Conservation (phyloP, 2,888 invertebrate species). For the Venusia cambrica region DNA sequence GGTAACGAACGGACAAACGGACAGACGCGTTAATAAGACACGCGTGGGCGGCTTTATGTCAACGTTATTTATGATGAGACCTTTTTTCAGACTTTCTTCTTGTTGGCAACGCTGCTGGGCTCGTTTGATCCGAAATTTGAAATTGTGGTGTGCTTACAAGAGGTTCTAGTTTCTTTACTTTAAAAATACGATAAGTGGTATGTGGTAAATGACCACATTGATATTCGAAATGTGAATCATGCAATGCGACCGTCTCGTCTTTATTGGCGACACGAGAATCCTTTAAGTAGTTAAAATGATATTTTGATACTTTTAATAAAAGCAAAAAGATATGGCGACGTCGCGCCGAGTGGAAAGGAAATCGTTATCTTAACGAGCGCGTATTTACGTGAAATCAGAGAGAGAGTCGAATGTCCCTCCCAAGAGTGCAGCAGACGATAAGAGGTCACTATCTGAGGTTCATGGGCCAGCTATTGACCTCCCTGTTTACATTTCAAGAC, state of each 20-base stretch:
- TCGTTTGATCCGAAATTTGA: constrained; percentile 18
- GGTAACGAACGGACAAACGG: constrained; percentile 78
- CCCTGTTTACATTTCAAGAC: constrained; percentile 63
- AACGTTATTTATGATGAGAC: constrained; percentile 76
- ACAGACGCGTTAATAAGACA: constrained; percentile 76
- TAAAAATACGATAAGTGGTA: constrained; percentile 8
- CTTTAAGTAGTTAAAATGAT: constrained; percentile 52
- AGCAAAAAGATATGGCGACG: constrained; percentile 57
- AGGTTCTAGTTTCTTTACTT: constrained; percentile 9
- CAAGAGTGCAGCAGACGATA: constrained; percentile 67
- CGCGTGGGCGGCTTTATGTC: constrained; percentile 78
- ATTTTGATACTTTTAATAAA: constrained; percentile 63
- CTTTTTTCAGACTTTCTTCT: constrained; percentile 57
- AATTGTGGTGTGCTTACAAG: constrained; percentile 13
- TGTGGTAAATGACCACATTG: no score
- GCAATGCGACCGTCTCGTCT: constrained; percentile 31
- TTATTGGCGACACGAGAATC: constrained; percentile 58
- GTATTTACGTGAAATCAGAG: constrained; percentile 77
- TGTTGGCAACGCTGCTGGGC: constrained; percentile 45
- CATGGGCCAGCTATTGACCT: constrained; percentile 77
- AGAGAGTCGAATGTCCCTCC: constrained; percentile 64
- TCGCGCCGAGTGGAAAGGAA: constrained; percentile 73
- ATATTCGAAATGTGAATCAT: constrained; percentile 24
- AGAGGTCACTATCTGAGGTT: constrained; percentile 64
- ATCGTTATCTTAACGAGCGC: constrained; percentile 74